phyloP scores from a whole-genome alignment of 2,888 invertebrate species.

The Miltochrista miniata region DNA sequence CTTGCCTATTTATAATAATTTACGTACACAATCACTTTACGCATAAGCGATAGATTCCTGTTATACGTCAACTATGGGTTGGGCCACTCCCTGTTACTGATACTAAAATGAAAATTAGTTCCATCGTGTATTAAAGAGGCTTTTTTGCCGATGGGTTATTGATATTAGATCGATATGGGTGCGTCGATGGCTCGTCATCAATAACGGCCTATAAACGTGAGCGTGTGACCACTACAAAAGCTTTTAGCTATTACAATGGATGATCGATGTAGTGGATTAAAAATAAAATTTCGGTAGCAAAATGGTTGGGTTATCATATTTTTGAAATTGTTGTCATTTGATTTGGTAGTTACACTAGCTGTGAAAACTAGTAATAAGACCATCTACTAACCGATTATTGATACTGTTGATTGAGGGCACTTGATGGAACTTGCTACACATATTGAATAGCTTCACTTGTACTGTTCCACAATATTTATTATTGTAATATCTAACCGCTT shows the following conservation, averaged over 20 bases:
- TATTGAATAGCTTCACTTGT: too few relatives aligned
- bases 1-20: neutral
- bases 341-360: too few relatives aligned
- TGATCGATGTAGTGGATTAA: conserved; percentile 40
- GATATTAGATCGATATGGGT: conserved; percentile 72
- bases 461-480: too few relatives aligned
- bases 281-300: neutral
- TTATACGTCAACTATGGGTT: conserved; percentile 38
- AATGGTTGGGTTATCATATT: neutral
- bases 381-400: too few relatives aligned
- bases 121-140: conserved; percentile 51
- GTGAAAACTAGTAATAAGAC: too few relatives aligned
- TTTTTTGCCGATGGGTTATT: conserved; percentile 78
- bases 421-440: too few relatives aligned
- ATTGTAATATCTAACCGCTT: too few relatives aligned
- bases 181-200: conserved; percentile 67
- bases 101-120: conserved; percentile 75
- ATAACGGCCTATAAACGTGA: conserved; percentile 54
- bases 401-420: too few relatives aligned
- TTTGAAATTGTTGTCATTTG: neutral
- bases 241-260: conserved; percentile 47
- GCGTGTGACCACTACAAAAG: conserved; percentile 53
- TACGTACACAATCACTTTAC: neutral
- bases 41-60: conserved; percentile 17
- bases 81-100: conserved; percentile 66